Conservation (phyloP, 2,113 vertebrate species). For the Limanda limanda region DNA sequence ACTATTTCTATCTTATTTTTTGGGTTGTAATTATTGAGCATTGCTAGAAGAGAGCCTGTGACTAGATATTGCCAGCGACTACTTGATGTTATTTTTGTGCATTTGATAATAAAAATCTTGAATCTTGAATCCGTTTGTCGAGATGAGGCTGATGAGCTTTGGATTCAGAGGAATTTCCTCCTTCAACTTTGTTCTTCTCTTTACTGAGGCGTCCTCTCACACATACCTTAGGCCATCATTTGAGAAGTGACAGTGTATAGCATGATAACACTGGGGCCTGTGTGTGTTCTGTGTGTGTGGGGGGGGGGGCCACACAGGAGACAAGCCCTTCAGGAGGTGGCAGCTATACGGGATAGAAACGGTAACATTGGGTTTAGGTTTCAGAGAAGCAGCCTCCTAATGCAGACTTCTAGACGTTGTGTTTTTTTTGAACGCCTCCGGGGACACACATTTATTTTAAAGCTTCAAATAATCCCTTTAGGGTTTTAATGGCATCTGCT, state of each 20-base stretch:
- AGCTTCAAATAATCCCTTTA: slow-evolving; percentile 56
- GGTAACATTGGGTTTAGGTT: slow-evolving; percentile 56
- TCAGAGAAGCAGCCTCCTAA: slow-evolving; percentile 44
- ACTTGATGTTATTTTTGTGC: too few relatives aligned
- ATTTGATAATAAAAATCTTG: too few relatives aligned
- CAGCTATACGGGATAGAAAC: slow-evolving; percentile 37
- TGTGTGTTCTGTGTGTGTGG: slow-evolving; percentile 34
- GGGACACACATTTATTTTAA: slow-evolving; percentile 59
- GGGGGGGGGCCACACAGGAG: slow-evolving; percentile 34
- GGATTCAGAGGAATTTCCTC: too few relatives aligned
- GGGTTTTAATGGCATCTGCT: slow-evolving; percentile 55
- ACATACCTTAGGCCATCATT: not conserved
- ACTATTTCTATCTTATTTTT: too few relatives aligned
- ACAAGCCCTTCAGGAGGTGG: slow-evolving; percentile 31
- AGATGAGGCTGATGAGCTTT: too few relatives aligned
- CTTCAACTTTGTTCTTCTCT: too few relatives aligned
- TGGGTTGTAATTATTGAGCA: too few relatives aligned
- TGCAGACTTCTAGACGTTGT: slow-evolving; percentile 11
- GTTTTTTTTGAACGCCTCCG: slow-evolving; percentile 38
- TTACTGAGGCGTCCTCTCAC: not conserved
- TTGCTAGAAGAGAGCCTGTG: too few relatives aligned
- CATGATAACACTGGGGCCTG: not conserved
- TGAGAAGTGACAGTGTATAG: not conserved
- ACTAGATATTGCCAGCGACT: too few relatives aligned
- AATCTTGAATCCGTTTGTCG: too few relatives aligned